Percentiles rank a stretch among this genome's conserved stretches.
Evolutionary conservation across 2,797 vertebrate genomes (phyloP).

Genomic region (Cuculus canorus): DNA sequence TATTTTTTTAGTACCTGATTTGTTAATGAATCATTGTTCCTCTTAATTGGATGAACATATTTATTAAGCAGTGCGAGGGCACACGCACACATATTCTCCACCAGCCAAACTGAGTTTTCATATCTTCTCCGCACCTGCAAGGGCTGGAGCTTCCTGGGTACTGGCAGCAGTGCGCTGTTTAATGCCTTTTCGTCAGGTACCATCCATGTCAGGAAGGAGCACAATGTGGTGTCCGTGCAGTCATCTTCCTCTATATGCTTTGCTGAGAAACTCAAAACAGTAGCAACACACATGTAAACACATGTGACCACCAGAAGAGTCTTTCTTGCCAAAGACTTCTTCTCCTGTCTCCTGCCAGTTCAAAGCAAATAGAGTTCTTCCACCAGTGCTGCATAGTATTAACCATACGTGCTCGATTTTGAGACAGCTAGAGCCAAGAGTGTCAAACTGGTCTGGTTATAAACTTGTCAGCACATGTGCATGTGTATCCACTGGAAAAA

Average conservation of each 20-base stretch:
- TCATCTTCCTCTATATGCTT: background rate
- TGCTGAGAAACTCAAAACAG: background rate
- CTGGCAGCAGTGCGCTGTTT: background rate
- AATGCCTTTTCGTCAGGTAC: background rate
- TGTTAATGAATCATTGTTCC: constrained; percentile 86
- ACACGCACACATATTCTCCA: background rate
- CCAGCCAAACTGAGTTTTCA: background rate
- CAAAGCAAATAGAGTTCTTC: constrained; percentile 12
- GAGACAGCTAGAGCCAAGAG: background rate
- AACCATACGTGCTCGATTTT: background rate
- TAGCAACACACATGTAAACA: background rate
- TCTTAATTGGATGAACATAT: constrained; percentile 81
- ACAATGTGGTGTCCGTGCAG: background rate
- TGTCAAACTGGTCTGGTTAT: background rate
- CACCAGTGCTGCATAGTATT: background rate
- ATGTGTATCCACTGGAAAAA: background rate
- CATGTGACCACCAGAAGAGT: background rate
- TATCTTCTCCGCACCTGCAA: background rate
- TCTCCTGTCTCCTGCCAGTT: constrained; percentile 13
- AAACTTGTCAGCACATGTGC: background rate
- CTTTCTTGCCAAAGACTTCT: constrained; percentile 15
- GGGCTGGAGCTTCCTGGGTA: background rate
- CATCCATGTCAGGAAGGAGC: background rate
- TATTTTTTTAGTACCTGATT: constrained; percentile 83
- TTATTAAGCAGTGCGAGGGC: constrained; percentile 65